Conservation (phyloP, 2,888 invertebrate genomes). For the Chloromyia formosa region DNA sequence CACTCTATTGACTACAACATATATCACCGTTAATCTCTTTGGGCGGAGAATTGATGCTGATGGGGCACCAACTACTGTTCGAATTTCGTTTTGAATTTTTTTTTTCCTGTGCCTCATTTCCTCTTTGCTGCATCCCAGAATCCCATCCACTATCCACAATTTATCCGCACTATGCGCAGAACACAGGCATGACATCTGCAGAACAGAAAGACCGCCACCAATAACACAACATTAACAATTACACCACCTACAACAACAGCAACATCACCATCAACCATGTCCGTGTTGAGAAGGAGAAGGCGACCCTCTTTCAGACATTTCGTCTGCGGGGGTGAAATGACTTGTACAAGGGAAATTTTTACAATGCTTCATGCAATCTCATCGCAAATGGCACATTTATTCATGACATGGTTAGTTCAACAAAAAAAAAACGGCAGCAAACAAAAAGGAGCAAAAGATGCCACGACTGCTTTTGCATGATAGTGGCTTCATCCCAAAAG, state of each 20-base stretch:
- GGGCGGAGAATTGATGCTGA: constrained; percentile 13
- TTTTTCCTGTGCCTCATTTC: background rate
- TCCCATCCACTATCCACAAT: constrained; percentile 34
- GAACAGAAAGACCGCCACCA: constrained; percentile 16
- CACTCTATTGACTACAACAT: background rate
- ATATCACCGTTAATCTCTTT: background rate
- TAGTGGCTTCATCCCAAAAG: background rate
- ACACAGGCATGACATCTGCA: constrained; percentile 21
- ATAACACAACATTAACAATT: constrained; percentile 8
- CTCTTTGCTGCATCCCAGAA: constrained; percentile 7
- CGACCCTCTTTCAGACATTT: constrained; percentile 19
- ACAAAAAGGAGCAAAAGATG: no score
- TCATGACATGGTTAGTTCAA: constrained; percentile 10
- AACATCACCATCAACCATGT: background rate
- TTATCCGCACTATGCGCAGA: constrained; percentile 41
- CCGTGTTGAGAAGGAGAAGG: constrained; percentile 17
- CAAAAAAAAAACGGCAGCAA: background rate
- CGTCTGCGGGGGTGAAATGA: constrained; percentile 29
- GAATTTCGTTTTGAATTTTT: background rate
- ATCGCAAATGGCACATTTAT: constrained; percentile 19
- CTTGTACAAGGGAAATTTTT: constrained; percentile 7
- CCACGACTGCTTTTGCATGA: background rate
- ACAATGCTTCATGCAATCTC: background rate
- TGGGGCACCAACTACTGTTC: background rate
- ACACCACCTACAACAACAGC: constrained; percentile 18